These are phyloP conservation scores for Pseudomyrmex cubaensis DNA, from an alignment of 1,140 invertebrate species.

Conservation along the genomic window DNA sequence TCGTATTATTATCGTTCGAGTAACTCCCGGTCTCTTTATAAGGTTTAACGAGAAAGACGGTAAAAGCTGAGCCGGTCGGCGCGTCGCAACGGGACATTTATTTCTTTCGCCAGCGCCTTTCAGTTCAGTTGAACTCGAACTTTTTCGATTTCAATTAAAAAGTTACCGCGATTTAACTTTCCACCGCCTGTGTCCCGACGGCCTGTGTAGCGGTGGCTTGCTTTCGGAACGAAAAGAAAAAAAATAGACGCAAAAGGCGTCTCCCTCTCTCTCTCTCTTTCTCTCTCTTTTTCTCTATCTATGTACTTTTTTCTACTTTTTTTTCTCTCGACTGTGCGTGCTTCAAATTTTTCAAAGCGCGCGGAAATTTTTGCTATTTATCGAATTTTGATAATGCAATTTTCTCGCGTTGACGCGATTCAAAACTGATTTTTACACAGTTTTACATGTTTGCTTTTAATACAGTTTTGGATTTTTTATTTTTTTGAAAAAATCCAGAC, in stretches of 20 bases:
- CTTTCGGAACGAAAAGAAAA: slow-evolving; percentile 34
- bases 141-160: slow-evolving; percentile 61
- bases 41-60: slow-evolving; percentile 44
- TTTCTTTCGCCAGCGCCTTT: slow-evolving; percentile 44
- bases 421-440: background rate
- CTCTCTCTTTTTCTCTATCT: background rate
- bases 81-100: slow-evolving; percentile 49
- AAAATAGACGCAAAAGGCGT: background rate
- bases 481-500: background rate
- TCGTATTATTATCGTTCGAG: slow-evolving; percentile 50
- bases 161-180: slow-evolving; percentile 56
- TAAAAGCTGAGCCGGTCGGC: slow-evolving; percentile 6
- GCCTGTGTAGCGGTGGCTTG: background rate
- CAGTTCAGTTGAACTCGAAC: slow-evolving; percentile 45
- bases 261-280: background rate
- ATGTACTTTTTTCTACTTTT: background rate
- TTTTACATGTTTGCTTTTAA: no score
- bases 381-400: slow-evolving; percentile 47
- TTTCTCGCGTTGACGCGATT: background rate
- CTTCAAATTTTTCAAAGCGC: background rate
- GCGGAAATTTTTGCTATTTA: slow-evolving; percentile 2
- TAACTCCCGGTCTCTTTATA: slow-evolving; percentile 36
- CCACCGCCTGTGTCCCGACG: background rate
- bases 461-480: background rate
- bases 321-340: background rate